These are phyloP conservation scores for Drosophila punjabiensis DNA, from an alignment of 1,140 invertebrate species.

Conservation along the genomic window DNA sequence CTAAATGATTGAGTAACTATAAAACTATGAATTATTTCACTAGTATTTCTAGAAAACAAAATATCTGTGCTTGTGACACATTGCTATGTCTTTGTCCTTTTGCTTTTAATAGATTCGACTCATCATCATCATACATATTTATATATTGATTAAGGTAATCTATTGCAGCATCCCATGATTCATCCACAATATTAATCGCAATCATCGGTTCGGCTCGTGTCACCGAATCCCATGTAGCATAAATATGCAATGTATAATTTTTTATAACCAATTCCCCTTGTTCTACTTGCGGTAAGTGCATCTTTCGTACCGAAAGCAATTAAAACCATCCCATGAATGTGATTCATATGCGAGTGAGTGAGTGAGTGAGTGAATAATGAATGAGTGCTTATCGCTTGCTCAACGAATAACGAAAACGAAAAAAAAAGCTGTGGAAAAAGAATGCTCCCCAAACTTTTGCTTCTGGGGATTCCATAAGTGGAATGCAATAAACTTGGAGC, in stretches of 20 bases:
- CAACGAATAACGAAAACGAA: slow-evolving; percentile 26
- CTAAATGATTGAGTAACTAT: background rate
- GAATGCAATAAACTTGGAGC: slow-evolving; percentile 74
- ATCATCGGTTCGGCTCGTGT: background rate
- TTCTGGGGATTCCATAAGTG: slow-evolving; percentile 56
- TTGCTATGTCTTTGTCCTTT: background rate
- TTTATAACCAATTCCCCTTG: slow-evolving; percentile 23
- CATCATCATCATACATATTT: slow-evolving; percentile 11
- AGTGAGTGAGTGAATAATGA: slow-evolving; percentile 55
- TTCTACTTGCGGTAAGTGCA: slow-evolving; percentile 40
- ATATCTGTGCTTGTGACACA: slow-evolving; percentile 1
- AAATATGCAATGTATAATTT: slow-evolving; percentile 21
- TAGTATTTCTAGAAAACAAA: background rate
- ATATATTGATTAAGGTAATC: slow-evolving; percentile 18
- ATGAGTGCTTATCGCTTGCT: slow-evolving; percentile 48
- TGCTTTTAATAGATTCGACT: background rate
- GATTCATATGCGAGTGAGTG: slow-evolving; percentile 40
- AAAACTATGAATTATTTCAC: background rate
- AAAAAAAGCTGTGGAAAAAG: background rate
- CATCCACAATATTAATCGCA: background rate
- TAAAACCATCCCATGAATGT: slow-evolving; percentile 44
- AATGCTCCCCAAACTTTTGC: slow-evolving; percentile 13
- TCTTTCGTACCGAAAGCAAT: slow-evolving; percentile 42
- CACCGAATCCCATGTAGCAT: slow-evolving; percentile 25
- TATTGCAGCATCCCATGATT: background rate